These are phyloP conservation scores for Rhadina sibilatrix DNA, from an alignment of 2,113 vertebrate species.

Conservation along the genomic window DNA sequence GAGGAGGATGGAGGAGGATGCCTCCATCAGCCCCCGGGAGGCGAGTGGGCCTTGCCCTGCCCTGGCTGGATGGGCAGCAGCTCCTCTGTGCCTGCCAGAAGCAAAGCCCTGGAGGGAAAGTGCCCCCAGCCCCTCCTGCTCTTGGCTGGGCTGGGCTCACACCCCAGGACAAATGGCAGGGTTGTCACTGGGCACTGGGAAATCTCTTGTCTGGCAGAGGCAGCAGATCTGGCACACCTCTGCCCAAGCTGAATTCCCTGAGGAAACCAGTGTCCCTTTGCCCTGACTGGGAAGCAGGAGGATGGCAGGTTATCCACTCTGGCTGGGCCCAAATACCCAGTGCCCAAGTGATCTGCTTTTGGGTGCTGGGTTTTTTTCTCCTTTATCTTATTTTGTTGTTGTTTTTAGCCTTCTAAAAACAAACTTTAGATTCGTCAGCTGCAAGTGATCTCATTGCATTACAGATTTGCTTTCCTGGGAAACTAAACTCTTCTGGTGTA, in stretches of 20 bases:
- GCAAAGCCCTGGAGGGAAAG: background rate
- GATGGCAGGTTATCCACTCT: rapidly evolving
- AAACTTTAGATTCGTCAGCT: background rate
- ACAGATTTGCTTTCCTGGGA: constrained; percentile 13
- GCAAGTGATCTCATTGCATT: background rate
- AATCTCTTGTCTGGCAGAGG: background rate
- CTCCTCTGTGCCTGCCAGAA: background rate
- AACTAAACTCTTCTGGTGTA: background rate
- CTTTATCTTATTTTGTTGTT: background rate
- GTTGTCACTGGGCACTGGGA: background rate
- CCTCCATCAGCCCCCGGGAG: background rate
- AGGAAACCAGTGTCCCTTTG: background rate
- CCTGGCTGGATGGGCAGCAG: rapidly evolving
- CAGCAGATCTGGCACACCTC: background rate
- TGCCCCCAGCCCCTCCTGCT: background rate
- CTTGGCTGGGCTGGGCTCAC: background rate
- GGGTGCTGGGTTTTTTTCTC: background rate
- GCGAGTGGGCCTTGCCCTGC: background rate
- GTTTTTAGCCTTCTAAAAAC: background rate
- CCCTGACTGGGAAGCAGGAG: background rate
- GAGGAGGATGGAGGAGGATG: background rate
- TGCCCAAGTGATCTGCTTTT: background rate
- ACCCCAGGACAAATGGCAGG: rapidly evolving
- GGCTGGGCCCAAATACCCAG: background rate
- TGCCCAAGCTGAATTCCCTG: background rate